Evolutionary conservation across 2,113 vertebrate species (phyloP).

Genomic region (Phalacrocorax brasilianus): DNA sequence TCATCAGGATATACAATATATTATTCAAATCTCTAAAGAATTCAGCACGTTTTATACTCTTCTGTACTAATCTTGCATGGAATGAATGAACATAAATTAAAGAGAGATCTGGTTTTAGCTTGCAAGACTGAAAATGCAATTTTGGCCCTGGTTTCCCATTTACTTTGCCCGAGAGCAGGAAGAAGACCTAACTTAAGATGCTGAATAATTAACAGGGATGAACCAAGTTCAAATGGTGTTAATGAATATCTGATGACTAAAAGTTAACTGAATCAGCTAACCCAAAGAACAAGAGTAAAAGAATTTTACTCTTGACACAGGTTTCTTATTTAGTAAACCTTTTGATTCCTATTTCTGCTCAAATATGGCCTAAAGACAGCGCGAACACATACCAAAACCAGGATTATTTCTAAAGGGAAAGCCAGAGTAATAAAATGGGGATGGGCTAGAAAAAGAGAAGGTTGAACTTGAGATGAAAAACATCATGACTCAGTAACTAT

Average conservation of each 20-base stretch:
- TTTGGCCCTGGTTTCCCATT: background rate
- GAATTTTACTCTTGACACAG: background rate
- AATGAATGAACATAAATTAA: background rate
- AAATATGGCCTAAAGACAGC: background rate
- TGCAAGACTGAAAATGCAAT: background rate
- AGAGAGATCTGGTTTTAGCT: background rate
- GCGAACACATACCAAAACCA: background rate
- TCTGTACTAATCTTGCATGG: background rate
- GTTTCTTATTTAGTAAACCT: background rate
- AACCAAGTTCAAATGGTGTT: background rate
- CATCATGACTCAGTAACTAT: background rate
- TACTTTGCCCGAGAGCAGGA: background rate
- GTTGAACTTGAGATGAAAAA: background rate
- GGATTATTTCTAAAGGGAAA: background rate
- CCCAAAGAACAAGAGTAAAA: background rate
- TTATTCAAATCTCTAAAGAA: background rate
- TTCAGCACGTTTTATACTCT: background rate
- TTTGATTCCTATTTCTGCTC: background rate
- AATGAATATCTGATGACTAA: background rate
- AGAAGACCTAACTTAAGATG: background rate
- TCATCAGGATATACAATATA: background rate
- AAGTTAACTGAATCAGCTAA: background rate
- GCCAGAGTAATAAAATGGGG: background rate
- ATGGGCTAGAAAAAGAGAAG: background rate
- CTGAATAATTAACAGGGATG: background rate